Conservation (phyloP, 2,888 invertebrate species). For the Steinernema scapterisci region DNA sequence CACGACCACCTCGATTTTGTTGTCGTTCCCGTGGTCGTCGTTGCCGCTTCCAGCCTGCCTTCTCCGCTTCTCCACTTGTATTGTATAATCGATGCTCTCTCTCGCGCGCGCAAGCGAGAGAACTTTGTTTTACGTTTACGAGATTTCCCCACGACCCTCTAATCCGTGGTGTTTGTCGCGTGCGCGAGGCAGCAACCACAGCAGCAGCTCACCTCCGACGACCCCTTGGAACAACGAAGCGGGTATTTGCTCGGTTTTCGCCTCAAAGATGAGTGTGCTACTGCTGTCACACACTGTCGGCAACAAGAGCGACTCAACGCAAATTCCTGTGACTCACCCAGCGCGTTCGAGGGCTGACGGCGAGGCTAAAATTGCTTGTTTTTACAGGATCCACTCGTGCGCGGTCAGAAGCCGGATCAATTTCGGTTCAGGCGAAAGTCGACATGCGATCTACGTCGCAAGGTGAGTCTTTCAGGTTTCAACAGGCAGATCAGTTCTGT, state of each 20-base stretch:
- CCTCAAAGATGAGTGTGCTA: background rate
- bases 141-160: constrained; percentile 4
- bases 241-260: constrained; percentile 10
- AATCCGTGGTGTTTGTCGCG: constrained; percentile 16
- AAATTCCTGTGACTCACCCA: background rate
- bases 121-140: constrained; percentile 14
- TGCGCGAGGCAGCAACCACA: background rate
- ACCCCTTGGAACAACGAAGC: background rate
- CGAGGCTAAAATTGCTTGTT: constrained; percentile 18
- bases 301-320: no score
- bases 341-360: no score
- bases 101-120: background rate
- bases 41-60: background rate
- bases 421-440: background rate
- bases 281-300: background rate
- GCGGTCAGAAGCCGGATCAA: background rate
- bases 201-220: no score
- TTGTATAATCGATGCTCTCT: background rate
- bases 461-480: background rate
- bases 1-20: background rate
- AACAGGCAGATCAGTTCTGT: background rate
- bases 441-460: constrained; percentile 21
- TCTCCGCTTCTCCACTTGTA: background rate
- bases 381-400: constrained; percentile 6
- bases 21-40: background rate